A percentile compares a stretch with the other conserved stretches of the same genome.
Evolutionary conservation across 1,140 invertebrate species (phyloP).

Genomic region (Meloidogyne chitwoodi): DNA sequence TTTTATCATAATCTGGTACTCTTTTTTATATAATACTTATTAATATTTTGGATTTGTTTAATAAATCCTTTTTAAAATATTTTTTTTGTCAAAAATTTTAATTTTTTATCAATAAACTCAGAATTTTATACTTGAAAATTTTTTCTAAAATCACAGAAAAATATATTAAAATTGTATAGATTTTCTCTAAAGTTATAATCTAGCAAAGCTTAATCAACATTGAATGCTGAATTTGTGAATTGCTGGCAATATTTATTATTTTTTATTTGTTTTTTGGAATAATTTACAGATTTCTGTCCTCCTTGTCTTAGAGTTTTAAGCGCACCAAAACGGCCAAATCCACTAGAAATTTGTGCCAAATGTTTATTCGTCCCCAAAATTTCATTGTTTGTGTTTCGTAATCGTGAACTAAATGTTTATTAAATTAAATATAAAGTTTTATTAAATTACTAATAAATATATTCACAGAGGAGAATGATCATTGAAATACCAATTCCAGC

Average conservation of each 20-base stretch:
- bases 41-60: no score
- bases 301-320: not conserved
- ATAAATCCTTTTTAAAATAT: not conserved
- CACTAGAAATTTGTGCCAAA: not conserved
- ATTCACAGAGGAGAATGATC: slow-evolving; percentile 84
- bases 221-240: slow-evolving; percentile 12
- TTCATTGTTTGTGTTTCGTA: slow-evolving; percentile 3
- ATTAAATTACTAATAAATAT: slow-evolving; percentile 75
- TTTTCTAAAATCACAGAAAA: no score
- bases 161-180: no score
- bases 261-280: not conserved
- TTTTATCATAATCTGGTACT: not conserved
- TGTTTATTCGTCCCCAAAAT: not conserved
- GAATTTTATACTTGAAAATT: no score
- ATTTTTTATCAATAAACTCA: no score
- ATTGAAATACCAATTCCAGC: slow-evolving; percentile 85
- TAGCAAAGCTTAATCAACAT: slow-evolving; percentile 1
- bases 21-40: no score
- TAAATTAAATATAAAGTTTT: no score
- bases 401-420: not conserved
- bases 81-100: no score
- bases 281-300: not conserved
- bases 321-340: not conserved
- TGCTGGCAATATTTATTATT: not conserved
- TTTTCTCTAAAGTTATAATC: no score